Evolutionary conservation across 1,140 invertebrate species (phyloP), one percentile per base, ranked within the genome.

Genomic region (Nasonia longicornis): DNA sequence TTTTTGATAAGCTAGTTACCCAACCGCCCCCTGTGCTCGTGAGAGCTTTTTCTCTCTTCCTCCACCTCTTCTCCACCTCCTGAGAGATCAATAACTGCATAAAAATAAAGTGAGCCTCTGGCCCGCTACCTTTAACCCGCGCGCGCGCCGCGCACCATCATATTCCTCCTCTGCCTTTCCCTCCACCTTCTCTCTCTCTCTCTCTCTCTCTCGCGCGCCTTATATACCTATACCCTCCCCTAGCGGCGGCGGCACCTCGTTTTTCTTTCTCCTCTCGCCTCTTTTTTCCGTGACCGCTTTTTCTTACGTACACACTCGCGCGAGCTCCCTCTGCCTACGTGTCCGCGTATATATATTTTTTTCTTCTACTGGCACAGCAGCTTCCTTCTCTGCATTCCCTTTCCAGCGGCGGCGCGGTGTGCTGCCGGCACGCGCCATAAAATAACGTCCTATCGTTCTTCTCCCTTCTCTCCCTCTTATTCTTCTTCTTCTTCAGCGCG

Each of bases 1-100:
- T 91, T 91, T 91, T 90, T 91, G 90, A 91, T 91, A 91, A 91
- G 89, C 90, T 90, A 90, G 90, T 91, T 91, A 90, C 89, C 89
- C 88, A 82, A 83, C 87, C 88, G 86, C 87, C 88, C 87, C 81
- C 73, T 71, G 82, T 77, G 70, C 38, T 42, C 38, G 7, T 69
- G 72, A 77, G 75, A 11, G 63, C 72, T 52, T 45, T 29, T 38
- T 74, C 72, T 38, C 63, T 87, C 88, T 88, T 83, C 84, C 86
- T 87, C 86, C 87, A 88, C 86, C 16, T 72, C n/a, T 74, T 35
- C 22, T 58, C 63, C 29, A 66, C 31, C 45, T 70, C 74, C 63
- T 88, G 88, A 86, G 88, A 90, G 89, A 90, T 91, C 90, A 90
- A 90, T 91, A 91, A 91, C 89, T 91, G 90, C 90, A 91, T 91